A percentile compares a stretch with the other conserved stretches of the same genome.
Conservation (phyloP, 2,113 vertebrate species). For the Halcyon malimbica region DNA sequence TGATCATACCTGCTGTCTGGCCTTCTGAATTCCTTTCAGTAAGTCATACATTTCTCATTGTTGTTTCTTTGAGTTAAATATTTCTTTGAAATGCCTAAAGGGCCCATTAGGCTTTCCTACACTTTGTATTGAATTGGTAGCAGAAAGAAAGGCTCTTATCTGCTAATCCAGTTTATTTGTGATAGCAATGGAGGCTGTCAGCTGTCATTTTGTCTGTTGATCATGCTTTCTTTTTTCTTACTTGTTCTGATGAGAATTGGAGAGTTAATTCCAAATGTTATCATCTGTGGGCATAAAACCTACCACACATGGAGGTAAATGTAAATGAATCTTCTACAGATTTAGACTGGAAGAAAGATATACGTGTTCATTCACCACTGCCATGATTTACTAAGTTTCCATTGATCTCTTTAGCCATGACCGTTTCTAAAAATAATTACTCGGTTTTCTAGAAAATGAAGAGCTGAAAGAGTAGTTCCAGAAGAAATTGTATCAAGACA, state of each 20-base stretch:
- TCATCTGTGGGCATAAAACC: neutral
- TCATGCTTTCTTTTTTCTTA: neutral
- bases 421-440: neutral
- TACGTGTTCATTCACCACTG: neutral
- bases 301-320: neutral
- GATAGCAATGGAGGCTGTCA: neutral
- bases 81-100: neutral
- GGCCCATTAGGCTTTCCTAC: neutral
- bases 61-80: neutral
- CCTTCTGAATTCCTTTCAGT: neutral
- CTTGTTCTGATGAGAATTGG: neutral
- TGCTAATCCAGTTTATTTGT: neutral
- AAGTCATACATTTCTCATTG: neutral
- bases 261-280: neutral
- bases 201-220: neutral
- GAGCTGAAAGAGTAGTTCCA: neutral
- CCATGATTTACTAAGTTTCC: neutral
- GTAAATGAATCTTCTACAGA: neutral
- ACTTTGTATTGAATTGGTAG: neutral
- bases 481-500: neutral
- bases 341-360: neutral
- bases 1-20: neutral
- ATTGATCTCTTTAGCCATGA: neutral
- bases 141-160: neutral
- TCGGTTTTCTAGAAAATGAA: neutral